Percentiles rank a stretch among this genome's conserved stretches.
phyloP scores from a whole-genome alignment of 2,797 vertebrate species.

The Sebastes iracundus region DNA sequence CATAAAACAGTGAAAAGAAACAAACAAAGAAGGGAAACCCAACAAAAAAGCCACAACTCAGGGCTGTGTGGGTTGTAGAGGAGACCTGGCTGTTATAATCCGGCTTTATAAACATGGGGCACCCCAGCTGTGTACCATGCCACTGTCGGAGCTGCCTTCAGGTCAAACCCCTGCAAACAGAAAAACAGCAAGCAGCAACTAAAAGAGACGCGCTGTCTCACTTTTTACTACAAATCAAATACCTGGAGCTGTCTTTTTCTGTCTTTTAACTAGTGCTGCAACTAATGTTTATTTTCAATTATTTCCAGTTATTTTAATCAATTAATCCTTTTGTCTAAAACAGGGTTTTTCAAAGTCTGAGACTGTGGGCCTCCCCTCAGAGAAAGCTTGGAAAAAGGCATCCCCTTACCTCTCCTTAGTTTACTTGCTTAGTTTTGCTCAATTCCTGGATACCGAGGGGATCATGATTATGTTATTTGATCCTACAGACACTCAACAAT shows the following conservation, averaged over 20 bases:
- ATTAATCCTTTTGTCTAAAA: not conserved
- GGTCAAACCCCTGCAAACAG: not conserved
- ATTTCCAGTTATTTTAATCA: not conserved
- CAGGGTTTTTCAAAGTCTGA: too few species aligned
- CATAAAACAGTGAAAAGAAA: not conserved
- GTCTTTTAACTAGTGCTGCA: not conserved
- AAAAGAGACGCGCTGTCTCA: not conserved
- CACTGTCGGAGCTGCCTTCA: too few species aligned
- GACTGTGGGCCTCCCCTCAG: too few species aligned
- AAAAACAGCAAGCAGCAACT: not conserved
- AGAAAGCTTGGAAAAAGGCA: too few species aligned
- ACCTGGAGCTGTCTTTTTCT: not conserved
- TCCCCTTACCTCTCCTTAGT: too few species aligned
- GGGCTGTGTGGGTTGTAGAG: not conserved
- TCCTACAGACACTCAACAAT: too few species aligned
- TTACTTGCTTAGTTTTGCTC: too few species aligned
- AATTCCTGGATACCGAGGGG: too few species aligned
- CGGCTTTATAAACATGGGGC: not conserved
- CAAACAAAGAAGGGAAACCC: not conserved
- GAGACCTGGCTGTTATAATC: not conserved
- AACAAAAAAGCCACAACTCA: not conserved
- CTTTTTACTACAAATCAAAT: not conserved
- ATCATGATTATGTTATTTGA: too few species aligned
- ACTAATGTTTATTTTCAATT: not conserved
- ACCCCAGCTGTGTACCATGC: not conserved